A percentile compares a stretch with the other conserved stretches of the same genome.
phyloP scores from a whole-genome alignment of 64 coral and sea anemone genomes.

The Porites australiensis region DNA sequence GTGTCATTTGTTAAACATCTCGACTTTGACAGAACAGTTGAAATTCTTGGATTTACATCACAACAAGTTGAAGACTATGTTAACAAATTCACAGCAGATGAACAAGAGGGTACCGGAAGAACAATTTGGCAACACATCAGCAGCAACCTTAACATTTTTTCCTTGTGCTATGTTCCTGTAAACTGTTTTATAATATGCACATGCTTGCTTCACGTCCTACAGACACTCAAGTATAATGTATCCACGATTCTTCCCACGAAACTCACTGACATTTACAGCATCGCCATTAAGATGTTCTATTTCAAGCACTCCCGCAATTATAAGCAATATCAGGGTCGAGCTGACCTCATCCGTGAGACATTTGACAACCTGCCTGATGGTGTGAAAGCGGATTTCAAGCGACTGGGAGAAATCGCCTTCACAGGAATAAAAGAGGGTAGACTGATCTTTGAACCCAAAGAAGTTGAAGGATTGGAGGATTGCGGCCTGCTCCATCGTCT shows the following conservation, averaged over 20 bases:
- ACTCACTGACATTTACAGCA: slow-evolving; percentile 53
- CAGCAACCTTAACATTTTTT: slow-evolving; percentile 33
- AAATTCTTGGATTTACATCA: slow-evolving; percentile 75
- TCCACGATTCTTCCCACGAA: background rate
- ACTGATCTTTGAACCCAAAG: slow-evolving; percentile 33
- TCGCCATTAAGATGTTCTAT: slow-evolving; percentile 10
- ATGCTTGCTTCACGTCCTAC: background rate
- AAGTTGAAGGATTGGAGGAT: slow-evolving; percentile 30
- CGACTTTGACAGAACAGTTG: slow-evolving; percentile 44
- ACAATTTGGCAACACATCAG: slow-evolving; percentile 44
- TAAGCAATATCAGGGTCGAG: background rate
- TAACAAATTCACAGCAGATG: slow-evolving; percentile 36
- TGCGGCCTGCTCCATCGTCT: slow-evolving; percentile 75
- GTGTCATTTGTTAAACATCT: slow-evolving; percentile 19
- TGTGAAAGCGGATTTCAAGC: background rate
- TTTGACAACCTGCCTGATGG: background rate
- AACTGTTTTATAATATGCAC: slow-evolving; percentile 77
- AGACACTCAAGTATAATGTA: background rate
- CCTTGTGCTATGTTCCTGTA: slow-evolving; percentile 73
- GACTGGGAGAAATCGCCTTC: slow-evolving; percentile 50
- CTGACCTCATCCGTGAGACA: background rate
- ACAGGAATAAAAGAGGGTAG: slow-evolving; percentile 10
- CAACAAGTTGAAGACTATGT: slow-evolving; percentile 68
- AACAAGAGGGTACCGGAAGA: background rate
- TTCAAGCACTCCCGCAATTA: background rate